phyloP scores from a whole-genome alignment of 2,888 invertebrate species.

The Ernsta delagoae region DNA sequence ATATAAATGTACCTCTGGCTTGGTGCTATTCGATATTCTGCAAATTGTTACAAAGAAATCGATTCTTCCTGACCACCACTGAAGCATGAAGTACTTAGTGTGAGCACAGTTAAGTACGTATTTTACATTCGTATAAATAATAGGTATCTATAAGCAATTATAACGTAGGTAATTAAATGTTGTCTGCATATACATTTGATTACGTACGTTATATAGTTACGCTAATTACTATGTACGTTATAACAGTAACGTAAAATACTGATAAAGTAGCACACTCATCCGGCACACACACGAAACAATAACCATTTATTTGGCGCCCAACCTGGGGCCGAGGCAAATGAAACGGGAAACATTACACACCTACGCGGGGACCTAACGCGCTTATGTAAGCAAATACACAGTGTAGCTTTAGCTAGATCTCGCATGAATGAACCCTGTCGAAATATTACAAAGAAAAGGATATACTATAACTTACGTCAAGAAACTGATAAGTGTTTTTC shows the following conservation, averaged over 20 bases:
- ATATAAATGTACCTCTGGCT: background rate
- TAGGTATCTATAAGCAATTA: no score
- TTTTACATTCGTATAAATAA: no score
- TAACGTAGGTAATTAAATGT: no score
- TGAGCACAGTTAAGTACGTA: no score
- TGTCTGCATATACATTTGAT: no score
- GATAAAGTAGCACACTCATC: slow-evolving; percentile 26
- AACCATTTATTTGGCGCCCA: slow-evolving; percentile 49
- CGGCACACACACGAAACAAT: slow-evolving; percentile 37
- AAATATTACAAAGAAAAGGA: background rate
- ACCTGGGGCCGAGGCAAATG: slow-evolving; percentile 53
- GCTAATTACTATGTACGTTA: background rate
- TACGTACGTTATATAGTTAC: no score
- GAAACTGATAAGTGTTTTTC: no score
- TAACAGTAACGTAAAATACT: slow-evolving; percentile 3
- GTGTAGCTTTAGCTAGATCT: background rate
- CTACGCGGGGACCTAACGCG: slow-evolving; percentile 15
- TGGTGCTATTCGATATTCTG: background rate
- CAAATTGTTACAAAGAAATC: background rate
- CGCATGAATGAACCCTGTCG: background rate
- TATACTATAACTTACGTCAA: no score
- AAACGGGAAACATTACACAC: slow-evolving; percentile 42
- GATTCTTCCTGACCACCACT: no score
- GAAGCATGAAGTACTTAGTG: no score
- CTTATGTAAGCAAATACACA: slow-evolving; percentile 19